Evolutionary conservation across 2,888 invertebrate species (phyloP).

Genomic region (Metopia argyrocephala): DNA sequence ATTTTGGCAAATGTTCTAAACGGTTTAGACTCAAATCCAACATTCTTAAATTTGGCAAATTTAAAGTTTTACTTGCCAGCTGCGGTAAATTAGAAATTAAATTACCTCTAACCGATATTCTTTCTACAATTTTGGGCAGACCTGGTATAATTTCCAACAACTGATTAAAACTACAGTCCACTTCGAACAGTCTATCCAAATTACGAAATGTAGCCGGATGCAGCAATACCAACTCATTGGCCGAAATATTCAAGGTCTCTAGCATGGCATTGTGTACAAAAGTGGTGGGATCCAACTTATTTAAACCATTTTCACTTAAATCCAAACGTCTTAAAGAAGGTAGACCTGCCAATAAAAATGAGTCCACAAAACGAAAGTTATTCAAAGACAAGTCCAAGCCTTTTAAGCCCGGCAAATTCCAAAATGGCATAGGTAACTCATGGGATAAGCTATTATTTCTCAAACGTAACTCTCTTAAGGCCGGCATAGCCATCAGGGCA

Average conservation of each 20-base stretch:
- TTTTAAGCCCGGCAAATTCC: conserved; percentile 91
- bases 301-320: conserved; percentile 86
- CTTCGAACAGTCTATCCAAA: conserved; percentile 86
- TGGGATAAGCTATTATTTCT: conserved; percentile 90
- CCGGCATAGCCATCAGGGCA: conserved; percentile 90
- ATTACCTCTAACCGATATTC: conserved; percentile 85
- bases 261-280: conserved; percentile 86
- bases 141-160: conserved; percentile 88
- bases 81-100: conserved; percentile 84
- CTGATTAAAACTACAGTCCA: conserved; percentile 87
- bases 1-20: conserved; percentile 84
- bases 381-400: conserved; percentile 90
- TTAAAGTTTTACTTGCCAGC: conserved; percentile 83
- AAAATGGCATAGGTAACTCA: conserved; percentile 86
- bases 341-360: conserved; percentile 85
- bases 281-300: conserved; percentile 85
- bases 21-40: conserved; percentile 88
- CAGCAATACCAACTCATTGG: conserved; percentile 84
- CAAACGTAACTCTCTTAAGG: conserved; percentile 88
- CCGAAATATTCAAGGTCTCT: conserved; percentile 89
- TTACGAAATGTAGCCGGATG: conserved; percentile 89
- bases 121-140: conserved; percentile 87
- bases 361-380: conserved; percentile 85
- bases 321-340: conserved; percentile 88
- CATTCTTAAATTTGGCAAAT: conserved; percentile 85